phyloP scores from a whole-genome alignment of 1,140 invertebrate genomes.

The Lasaia peninsularis region DNA sequence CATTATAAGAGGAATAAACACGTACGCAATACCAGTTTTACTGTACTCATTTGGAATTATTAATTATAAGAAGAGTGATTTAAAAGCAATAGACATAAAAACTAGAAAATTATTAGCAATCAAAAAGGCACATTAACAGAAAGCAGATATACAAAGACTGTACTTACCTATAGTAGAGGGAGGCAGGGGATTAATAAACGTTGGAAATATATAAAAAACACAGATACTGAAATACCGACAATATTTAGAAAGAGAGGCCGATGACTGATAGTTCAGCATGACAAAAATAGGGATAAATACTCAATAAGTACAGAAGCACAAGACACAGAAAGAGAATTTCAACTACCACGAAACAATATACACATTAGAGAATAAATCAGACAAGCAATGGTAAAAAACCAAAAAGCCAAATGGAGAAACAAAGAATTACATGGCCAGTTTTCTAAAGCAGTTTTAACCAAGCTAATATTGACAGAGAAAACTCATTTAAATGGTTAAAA shows the following conservation, averaged over 20 bases:
- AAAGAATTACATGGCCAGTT: background rate
- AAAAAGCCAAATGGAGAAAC: background rate
- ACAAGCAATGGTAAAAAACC: background rate
- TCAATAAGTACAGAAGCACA: background rate
- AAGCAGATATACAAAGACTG: slow-evolving; percentile 18
- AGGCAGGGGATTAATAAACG: slow-evolving; percentile 19
- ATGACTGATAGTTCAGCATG: background rate
- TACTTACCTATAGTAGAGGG: slow-evolving; percentile 18
- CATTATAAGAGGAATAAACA: too few species aligned
- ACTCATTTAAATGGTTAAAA: background rate
- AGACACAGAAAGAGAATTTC: background rate
- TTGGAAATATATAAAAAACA: slow-evolving; percentile 23
- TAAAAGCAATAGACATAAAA: background rate
- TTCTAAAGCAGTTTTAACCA: background rate
- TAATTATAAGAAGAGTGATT: background rate
- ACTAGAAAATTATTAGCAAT: background rate
- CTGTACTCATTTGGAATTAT: too few species aligned
- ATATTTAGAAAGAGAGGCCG: slow-evolving; percentile 16
- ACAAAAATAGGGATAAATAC: background rate
- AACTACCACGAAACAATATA: background rate
- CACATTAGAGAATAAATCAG: background rate
- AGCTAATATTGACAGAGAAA: background rate
- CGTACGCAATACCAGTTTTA: too few species aligned
- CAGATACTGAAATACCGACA: slow-evolving; percentile 25
- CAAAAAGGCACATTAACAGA: background rate